A percentile compares a stretch with the other conserved stretches of the same genome.
These are phyloP conservation scores for Trissolcus basalis DNA, from an alignment of 1,140 invertebrate species.

Conservation along the genomic window DNA sequence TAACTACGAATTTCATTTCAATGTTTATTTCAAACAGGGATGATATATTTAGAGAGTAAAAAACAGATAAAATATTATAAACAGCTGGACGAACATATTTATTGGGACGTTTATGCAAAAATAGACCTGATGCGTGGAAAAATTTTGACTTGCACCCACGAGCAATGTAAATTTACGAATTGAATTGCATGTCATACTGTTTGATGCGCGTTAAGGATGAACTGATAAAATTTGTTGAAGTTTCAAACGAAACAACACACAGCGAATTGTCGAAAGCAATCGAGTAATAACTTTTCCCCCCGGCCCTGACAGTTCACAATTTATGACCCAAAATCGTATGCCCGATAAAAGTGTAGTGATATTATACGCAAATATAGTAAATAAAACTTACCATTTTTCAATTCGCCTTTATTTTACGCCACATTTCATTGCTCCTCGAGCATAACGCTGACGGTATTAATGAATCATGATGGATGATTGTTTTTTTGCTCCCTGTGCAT, in stretches of 20 bases:
- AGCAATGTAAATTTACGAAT: too few species aligned
- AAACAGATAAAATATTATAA: too few species aligned
- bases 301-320: slow-evolving; percentile 43
- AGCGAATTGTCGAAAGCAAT: slow-evolving; percentile 52
- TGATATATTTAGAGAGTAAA: too few species aligned
- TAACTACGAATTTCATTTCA: too few species aligned
- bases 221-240: too few species aligned
- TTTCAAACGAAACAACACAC: slow-evolving; percentile 19
- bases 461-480: slow-evolving; percentile 36
- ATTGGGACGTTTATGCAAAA: too few species aligned
- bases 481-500: slow-evolving; percentile 17
- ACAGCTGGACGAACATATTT: too few species aligned
- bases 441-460: slow-evolving; percentile 20
- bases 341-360: slow-evolving; percentile 40
- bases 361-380: slow-evolving; percentile 47
- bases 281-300: slow-evolving; percentile 53
- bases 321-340: slow-evolving; percentile 47
- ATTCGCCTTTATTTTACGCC: slow-evolving; percentile 37
- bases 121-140: too few species aligned
- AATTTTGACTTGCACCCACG: too few species aligned
- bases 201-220: too few species aligned
- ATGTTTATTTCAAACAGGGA: too few species aligned
- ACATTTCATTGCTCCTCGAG: slow-evolving; percentile 34
- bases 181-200: too few species aligned
- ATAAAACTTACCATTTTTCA: slow-evolving; percentile 57